These are phyloP conservation scores for Enteromius treurensis DNA, from an alignment of 2,797 vertebrate genomes.

Conservation along the genomic window DNA sequence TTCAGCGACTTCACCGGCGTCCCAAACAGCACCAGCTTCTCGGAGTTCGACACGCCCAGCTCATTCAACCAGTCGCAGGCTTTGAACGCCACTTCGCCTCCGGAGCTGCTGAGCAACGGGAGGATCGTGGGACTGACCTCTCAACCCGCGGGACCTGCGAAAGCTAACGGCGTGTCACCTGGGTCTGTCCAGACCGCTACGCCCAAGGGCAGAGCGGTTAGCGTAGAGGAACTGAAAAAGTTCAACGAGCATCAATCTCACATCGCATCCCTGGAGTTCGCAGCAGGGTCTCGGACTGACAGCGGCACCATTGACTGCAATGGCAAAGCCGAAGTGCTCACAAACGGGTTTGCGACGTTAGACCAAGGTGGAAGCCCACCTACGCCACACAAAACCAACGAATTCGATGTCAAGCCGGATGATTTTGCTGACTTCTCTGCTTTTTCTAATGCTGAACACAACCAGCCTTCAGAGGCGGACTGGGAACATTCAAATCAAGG, in stretches of 20 bases:
- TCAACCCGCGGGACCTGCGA: slow-evolving; percentile 73
- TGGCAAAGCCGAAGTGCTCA: slow-evolving; percentile 84
- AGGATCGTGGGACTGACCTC: slow-evolving; percentile 74
- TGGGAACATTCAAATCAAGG: slow-evolving; percentile 39
- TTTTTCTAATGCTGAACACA: slow-evolving; percentile 77
- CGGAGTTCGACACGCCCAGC: slow-evolving; percentile 86
- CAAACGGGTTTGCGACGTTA: slow-evolving; percentile 85
- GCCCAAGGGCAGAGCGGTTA: slow-evolving; percentile 70
- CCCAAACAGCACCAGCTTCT: slow-evolving; percentile 85
- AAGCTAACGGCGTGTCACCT: slow-evolving; percentile 74
- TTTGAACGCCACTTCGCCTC: slow-evolving; percentile 80
- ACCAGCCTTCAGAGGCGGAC: slow-evolving; percentile 64
- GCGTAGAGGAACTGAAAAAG: slow-evolving; percentile 71
- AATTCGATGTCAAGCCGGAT: slow-evolving; percentile 43
- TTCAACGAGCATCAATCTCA: slow-evolving; percentile 61
- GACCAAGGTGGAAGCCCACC: slow-evolving; percentile 78
- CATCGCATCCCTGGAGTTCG: slow-evolving; percentile 56
- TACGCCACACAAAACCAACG: slow-evolving; percentile 53
- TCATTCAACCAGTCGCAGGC: slow-evolving; percentile 77
- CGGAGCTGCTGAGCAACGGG: slow-evolving; percentile 83
- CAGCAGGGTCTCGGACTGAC: slow-evolving; percentile 65
- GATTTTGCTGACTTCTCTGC: slow-evolving; percentile 90
- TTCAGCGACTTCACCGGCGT: slow-evolving; percentile 93
- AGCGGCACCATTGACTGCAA: slow-evolving; percentile 76
- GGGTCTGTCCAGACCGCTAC: slow-evolving; percentile 73